A percentile compares a stretch with the other conserved stretches of the same genome.
Conservation (phyloP, 2,888 invertebrate genomes). For the Spodoptera littoralis region DNA sequence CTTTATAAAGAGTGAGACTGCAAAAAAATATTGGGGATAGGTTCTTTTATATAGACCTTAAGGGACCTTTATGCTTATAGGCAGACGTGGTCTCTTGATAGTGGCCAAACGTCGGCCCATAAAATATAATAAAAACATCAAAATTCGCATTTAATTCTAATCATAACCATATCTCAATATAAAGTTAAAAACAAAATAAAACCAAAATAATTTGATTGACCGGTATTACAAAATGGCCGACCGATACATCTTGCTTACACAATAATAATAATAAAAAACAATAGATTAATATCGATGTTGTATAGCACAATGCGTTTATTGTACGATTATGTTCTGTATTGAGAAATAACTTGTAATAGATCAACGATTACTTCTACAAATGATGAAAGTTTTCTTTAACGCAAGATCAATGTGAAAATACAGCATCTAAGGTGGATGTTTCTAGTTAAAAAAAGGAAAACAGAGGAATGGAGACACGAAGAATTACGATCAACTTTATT, state of each 20-base stretch:
- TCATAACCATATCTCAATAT: no score
- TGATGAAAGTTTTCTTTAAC: no score
- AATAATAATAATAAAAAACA: constrained; percentile 46
- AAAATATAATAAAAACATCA: no score
- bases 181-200: background rate
- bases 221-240: constrained; percentile 36
- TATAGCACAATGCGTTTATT: constrained; percentile 48
- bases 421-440: no score
- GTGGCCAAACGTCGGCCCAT: no score
- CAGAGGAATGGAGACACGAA: no score
- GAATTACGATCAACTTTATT: background rate
- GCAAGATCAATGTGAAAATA: no score
- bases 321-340: constrained; percentile 35
- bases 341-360: constrained; percentile 29
- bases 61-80: no score
- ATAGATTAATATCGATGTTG: constrained; percentile 45
- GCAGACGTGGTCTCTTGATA: no score
- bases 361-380: background rate
- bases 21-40: background rate
- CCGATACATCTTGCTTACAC: constrained; percentile 45
- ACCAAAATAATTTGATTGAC: constrained; percentile 45
- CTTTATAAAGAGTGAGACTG: constrained; percentile 6
- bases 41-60: no score
- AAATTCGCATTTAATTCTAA: no score
- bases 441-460: no score